A percentile compares a stretch with the other conserved stretches of the same genome.
Conservation (phyloP, 2,888 invertebrate genomes). For the Cylloceria caligata region DNA sequence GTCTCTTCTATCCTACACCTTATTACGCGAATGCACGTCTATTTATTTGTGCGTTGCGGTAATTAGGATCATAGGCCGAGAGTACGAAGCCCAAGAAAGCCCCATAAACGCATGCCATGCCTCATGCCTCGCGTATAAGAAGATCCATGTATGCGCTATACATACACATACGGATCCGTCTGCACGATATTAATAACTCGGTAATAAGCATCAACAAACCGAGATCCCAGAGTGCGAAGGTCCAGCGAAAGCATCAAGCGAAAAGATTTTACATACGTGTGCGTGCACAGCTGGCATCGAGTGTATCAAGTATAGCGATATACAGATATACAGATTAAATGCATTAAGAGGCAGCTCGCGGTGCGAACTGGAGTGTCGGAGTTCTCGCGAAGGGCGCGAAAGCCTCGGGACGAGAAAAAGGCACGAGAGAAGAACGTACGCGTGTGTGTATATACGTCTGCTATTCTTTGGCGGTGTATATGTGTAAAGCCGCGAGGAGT, state of each 20-base stretch:
- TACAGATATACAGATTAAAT: conserved; percentile 5
- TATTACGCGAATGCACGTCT: conserved; percentile 5
- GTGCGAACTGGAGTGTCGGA: conserved; percentile 60
- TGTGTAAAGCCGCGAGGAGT: conserved; percentile 53
- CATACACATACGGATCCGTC: background rate
- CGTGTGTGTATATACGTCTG: conserved; percentile 4
- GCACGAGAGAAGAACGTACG: conserved; percentile 24
- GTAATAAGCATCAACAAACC: conserved; percentile 69
- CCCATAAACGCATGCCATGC: conserved; percentile 28
- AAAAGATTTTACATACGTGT: conserved; percentile 26
- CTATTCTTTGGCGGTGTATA: background rate
- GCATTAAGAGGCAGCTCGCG: background rate
- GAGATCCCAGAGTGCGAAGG: conserved; percentile 59
- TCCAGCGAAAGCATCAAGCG: conserved; percentile 49
- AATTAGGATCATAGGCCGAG: conserved; percentile 75
- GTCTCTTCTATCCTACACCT: too few species aligned
- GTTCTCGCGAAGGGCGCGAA: conserved; percentile 62
- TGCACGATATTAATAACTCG: conserved; percentile 67
- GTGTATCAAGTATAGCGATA: conserved; percentile 18
- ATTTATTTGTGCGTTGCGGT: conserved; percentile 67
- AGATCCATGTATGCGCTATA: background rate
- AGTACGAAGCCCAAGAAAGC: conserved; percentile 64
- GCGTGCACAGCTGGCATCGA: conserved; percentile 53
- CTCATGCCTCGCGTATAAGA: conserved; percentile 13
- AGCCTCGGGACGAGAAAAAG: conserved; percentile 52